Evolutionary conservation across 1,140 invertebrate species (phyloP).

Genomic region (Heterodera carotae): DNA sequence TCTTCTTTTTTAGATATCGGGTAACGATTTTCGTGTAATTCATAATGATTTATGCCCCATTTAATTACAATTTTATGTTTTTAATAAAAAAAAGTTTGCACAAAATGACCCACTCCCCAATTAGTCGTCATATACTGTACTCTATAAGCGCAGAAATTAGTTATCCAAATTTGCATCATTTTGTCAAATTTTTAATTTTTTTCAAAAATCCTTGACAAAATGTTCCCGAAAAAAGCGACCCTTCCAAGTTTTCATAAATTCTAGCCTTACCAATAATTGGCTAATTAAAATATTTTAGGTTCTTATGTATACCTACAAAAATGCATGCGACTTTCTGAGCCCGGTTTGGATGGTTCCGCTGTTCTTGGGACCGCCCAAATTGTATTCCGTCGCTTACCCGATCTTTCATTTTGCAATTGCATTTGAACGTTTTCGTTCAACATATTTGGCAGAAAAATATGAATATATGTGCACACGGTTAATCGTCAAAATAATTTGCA

Average conservation of each 20-base stretch:
- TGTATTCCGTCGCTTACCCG: conserved; percentile 20
- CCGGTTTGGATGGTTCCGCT: conserved; percentile 15
- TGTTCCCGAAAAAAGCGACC: too few relatives aligned
- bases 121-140: too few relatives aligned
- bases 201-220: too few relatives aligned
- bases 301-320: conserved; percentile 10
- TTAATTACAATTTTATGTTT: not conserved
- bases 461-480: not conserved
- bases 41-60: too few relatives aligned
- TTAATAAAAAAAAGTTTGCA: too few relatives aligned
- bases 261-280: too few relatives aligned
- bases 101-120: too few relatives aligned
- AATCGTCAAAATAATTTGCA: not conserved
- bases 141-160: too few relatives aligned
- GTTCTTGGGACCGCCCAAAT: conserved; percentile 7
- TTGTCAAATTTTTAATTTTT: too few relatives aligned
- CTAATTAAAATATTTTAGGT: not conserved
- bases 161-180: too few relatives aligned
- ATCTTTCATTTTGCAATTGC: conserved; percentile 19
- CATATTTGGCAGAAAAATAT: conserved; percentile 18
- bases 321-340: conserved; percentile 19
- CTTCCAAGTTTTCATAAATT: too few relatives aligned
- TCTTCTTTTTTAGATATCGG: conserved; percentile 21
- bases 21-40: not conserved
- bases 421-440: conserved; percentile 21